Evolutionary conservation across 2,113 vertebrate genomes (phyloP), one percentile per base, ranked within the genome.

Genomic region (Scortum barcoo): DNA sequence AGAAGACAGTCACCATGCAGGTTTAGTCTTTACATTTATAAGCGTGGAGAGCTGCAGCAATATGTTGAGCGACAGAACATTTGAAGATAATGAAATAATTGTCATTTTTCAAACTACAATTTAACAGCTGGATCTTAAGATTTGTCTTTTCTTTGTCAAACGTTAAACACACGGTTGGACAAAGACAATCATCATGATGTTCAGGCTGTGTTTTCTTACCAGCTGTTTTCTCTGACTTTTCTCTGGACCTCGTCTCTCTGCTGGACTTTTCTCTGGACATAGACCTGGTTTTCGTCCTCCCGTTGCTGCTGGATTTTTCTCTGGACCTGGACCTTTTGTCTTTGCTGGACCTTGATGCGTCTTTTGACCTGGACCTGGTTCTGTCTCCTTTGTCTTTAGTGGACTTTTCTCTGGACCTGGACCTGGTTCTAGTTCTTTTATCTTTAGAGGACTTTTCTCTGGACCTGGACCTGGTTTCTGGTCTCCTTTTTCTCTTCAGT

Each of bases 171-270:
- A n/a, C n/a, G 33, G 33, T 36, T 6, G 33, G 33, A 36, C 33
- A 6, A 36, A 36, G 33, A 36, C 33, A 36, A 36, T 6, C 33
- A 36, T 36, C 33, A 36, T 6, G 33, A 3, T 36, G 33, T 36
- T 36, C 33, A 36, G 33, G 33, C 11, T 10, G 5, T 33, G 0
- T 48, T 72, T 57, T 70, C 78, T 90, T 58, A 91, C 90, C 84
- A 7, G 66, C 16, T 22, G 13, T 5, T 50, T 48, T 61, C 60
- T 72, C 54, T 0, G 1, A 44, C 36, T 71, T 24, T 14, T 19
- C 60, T 13, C 38, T 66, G 24, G 40, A 44, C 11, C 6, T 69
- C 5, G 17, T 62, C 5, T 58, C 44, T 44, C 4, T 57, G 20
- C 26, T 80, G 62, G 73, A 74, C 16, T 26, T 81, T n/a, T 63